phyloP scores from a whole-genome alignment of 2,797 vertebrate species.

The Gadopsis bispinosus region DNA sequence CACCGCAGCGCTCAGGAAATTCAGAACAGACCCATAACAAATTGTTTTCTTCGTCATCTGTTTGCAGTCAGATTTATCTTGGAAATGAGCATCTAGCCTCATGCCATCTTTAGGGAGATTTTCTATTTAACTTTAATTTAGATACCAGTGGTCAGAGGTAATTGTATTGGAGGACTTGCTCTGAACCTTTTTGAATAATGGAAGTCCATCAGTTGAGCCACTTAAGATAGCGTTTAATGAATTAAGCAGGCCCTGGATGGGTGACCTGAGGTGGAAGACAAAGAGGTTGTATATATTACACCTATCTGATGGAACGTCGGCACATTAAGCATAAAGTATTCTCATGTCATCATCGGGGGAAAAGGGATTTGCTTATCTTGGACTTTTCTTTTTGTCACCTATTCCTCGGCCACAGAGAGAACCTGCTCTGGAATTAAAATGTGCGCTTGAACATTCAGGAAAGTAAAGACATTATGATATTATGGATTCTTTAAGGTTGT shows the following conservation, averaged over 20 bases:
- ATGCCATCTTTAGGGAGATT: conserved; percentile 62
- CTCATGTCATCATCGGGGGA: conserved; percentile 60
- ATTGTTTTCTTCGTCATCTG: conserved; percentile 64
- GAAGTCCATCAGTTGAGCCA: conserved; percentile 67
- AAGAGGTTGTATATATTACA: conserved; percentile 73
- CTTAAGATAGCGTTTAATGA: conserved; percentile 71
- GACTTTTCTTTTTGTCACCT: conserved; percentile 35
- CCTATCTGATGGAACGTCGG: conserved; percentile 60
- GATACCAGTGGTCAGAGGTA: conserved; percentile 61
- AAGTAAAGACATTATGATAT: conserved; percentile 13
- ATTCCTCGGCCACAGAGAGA: conserved; percentile 17
- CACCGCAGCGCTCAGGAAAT: conserved; percentile 50
- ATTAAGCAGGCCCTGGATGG: conserved; percentile 60
- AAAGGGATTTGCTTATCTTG: conserved; percentile 69
- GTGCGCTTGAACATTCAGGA: neutral
- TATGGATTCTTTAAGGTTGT: conserved; percentile 11
- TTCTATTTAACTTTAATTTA: conserved; percentile 82
- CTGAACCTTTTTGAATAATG: conserved; percentile 70
- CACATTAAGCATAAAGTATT: conserved; percentile 54
- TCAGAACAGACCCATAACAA: conserved; percentile 63
- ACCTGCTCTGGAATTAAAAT: conserved; percentile 18
- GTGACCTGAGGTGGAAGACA: conserved; percentile 63
- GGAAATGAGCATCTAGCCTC: conserved; percentile 58
- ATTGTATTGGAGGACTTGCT: conserved; percentile 63
- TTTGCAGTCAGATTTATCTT: conserved; percentile 76